phyloP scores from a whole-genome alignment of 1,140 invertebrate species.

The Aricia agestis region DNA sequence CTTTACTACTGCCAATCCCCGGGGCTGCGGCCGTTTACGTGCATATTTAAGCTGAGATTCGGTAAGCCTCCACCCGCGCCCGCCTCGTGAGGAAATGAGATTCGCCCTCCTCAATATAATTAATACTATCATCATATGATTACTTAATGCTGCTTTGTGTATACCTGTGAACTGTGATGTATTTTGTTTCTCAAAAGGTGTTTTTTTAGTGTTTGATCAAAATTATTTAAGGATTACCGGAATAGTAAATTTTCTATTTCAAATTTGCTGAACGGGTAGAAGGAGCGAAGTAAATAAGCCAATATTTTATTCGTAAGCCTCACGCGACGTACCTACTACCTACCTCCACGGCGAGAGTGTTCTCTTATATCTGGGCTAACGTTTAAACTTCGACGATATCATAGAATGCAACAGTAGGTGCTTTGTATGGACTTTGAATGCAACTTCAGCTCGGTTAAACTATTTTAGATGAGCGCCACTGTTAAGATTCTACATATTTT shows the following conservation, averaged over 20 bases:
- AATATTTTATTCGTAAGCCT: neutral
- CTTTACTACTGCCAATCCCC: conserved; percentile 9
- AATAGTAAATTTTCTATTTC: too few species aligned
- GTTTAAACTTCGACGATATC: conserved; percentile 1
- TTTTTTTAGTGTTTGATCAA: too few species aligned
- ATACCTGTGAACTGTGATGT: too few species aligned
- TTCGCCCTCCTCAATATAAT: conserved; percentile 1
- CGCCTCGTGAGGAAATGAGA: neutral
- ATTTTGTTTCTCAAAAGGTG: too few species aligned
- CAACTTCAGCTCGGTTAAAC: neutral
- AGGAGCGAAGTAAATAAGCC: neutral
- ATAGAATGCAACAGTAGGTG: conserved; percentile 9
- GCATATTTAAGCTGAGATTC: conserved; percentile 11
- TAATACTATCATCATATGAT: too few species aligned
- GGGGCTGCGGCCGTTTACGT: neutral
- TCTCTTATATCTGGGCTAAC: conserved; percentile 10
- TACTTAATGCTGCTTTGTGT: too few species aligned
- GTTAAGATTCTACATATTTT: neutral
- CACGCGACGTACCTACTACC: neutral
- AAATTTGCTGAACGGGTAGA: neutral
- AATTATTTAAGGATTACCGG: too few species aligned
- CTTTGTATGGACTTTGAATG: neutral
- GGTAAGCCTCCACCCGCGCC: neutral
- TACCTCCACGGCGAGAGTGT: neutral
- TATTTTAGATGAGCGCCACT: neutral